Base-by-base conservation (phyloP, 2,888 invertebrate species). In the Thumatha senex region DNA sequence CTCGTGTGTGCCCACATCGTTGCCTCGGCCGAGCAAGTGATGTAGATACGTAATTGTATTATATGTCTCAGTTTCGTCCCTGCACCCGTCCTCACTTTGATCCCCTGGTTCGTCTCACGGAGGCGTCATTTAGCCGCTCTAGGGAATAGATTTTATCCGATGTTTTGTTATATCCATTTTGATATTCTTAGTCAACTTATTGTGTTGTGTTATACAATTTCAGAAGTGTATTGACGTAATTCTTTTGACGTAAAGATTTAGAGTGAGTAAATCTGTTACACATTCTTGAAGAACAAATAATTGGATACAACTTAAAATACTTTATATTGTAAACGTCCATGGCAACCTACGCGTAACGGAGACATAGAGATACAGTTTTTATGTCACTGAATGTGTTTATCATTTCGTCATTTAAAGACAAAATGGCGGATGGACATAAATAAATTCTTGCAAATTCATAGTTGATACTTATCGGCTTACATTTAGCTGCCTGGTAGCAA, bases 11-110 rank as follows among this genome's bases (percentile, higher is more conserved):
- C 77, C 77, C 73, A 77, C 65, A 67, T 78, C 76, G 78, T 80
- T 74, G 74, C 82, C 83, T 84, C 82, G 68, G 65, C 78, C 80
- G 79, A 80, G 78, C 80, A 83, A 82, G 80, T 83, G 79, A 82
- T 87, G 80, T 85, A 84, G 80, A 84, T 88, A 87, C 86, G 83
- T 89, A 85, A 86, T 86, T 86, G 83, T 82, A 87, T 89, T 89
- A 87, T 88, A 84, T 86, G 82, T 85, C 85, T 88, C 87, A 84
- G 76, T 84, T 84, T 80, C 79, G 83, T 84, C 86, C 85, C 79
- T 72, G 75, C 77, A 33, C 78, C 76, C 80, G 76, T 77, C 74
- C 67, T 64, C 78, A 70, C 76, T 72, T 77, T 72, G 38, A 70
- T 74, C 83, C 85, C 85, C 77, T 76, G 67, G 62, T 63, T 82